Conservation (phyloP, 2,888 invertebrate genomes). For the Lumbricus terrestris region DNA sequence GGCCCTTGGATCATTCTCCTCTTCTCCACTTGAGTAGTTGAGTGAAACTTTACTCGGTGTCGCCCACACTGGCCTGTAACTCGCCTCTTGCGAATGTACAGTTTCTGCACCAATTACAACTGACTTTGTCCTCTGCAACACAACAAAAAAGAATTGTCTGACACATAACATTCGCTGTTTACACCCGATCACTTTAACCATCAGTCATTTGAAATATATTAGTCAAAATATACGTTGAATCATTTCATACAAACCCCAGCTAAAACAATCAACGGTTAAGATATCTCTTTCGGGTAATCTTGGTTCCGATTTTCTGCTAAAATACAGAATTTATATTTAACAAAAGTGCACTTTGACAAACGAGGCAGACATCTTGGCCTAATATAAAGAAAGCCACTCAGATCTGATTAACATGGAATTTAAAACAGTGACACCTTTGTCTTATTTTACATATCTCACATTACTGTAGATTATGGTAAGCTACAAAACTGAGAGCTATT, state of each 20-base stretch:
- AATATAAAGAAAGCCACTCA: not conserved
- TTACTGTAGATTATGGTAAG: too few relatives aligned
- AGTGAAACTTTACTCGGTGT: not conserved
- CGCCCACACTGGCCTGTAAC: not conserved
- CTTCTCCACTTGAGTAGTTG: conserved; percentile 4
- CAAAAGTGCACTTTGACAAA: not conserved
- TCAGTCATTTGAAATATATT: not conserved
- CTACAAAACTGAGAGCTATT: too few relatives aligned
- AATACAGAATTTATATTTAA: not conserved
- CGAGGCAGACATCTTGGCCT: not conserved
- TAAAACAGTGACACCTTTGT: not conserved
- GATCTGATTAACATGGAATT: not conserved
- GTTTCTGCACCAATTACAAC: not conserved
- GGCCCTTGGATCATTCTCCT: not conserved
- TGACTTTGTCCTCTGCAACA: conserved; percentile 4
- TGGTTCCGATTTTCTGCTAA: not conserved
- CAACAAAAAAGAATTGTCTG: not conserved
- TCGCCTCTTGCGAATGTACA: not conserved
- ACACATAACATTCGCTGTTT: too few relatives aligned
- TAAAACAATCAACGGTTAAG: too few relatives aligned
- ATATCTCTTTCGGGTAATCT: too few relatives aligned
- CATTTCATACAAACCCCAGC: not conserved
- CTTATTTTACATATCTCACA: too few relatives aligned
- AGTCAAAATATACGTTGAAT: not conserved
- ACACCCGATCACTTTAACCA: not conserved